Evolutionary conservation across 1,140 invertebrate species (phyloP), one percentile per base, ranked within the genome.

Genomic region (Heliothis virescens): DNA sequence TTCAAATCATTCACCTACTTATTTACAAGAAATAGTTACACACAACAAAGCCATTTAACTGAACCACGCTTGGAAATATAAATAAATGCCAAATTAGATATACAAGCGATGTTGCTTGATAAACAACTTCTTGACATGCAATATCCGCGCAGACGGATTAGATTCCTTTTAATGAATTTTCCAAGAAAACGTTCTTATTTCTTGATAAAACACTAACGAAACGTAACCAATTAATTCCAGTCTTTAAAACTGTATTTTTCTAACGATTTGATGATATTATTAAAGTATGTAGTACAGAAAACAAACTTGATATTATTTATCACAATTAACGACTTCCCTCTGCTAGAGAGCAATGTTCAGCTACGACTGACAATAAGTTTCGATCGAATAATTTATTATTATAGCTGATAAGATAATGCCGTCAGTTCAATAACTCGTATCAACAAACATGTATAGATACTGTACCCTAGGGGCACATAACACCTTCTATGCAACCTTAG

Each of bases 381-480:
- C 74, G 62, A 82, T 83, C 75, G 85, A 86, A 88, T 83, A 85
- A 81, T 90, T 78, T 89, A 88, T 89, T 89, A 88, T 88, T 90
- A 57, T 55, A 80, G 75, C 65, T 83, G 90, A 94, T 94, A 94
- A 94, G 91, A 93, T 93, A 92, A 84, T 75, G 81, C 59, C 57
- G 79, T 81, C 85, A 89, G 89, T 93, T 91, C 90, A 94, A 92
- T 91, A 91, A 87, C 89, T 90, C 87, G 79, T 84, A 85, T 85
- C 82, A 82, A 69, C 81, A 85, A 83, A 83, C 79, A 82, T 63
- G 52, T 79, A 57, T 79, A 57, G 55, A 57, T 57, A 67, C 57
- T 84, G 79, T 69, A 74, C 79, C 79, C 83, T 81, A 80, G 63
- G 65, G 81, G 63, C 62, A 67, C 29, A 80, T 76, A 18, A 69